Base-by-base conservation (phyloP, 2,113 vertebrate species). In the Microtus ochrogaster region DNA sequence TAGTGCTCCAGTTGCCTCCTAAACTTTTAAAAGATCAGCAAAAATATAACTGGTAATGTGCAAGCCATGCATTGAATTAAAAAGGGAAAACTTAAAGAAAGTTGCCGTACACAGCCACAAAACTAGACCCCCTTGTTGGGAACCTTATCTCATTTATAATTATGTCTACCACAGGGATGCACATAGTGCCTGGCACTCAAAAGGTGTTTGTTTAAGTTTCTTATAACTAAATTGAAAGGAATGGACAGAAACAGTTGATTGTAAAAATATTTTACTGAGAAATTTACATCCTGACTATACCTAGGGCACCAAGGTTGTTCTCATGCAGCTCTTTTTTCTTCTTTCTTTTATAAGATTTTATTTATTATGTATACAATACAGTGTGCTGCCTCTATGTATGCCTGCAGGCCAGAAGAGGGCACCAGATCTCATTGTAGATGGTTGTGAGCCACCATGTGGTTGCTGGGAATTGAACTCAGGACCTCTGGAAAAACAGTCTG, bases 81-180 rank as follows among this genome's bases (percentile, higher is more conserved):
- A 97, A 96, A 76, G 63, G 36, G 28, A 30, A 92, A 96, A 52
- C 14, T 92, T 96, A 70, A 96, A 96, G 82, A 94, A 95, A 92
- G 83, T 94, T 85, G 58, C 58, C 87, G 30, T 61, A 97, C 87
- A 65, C 94, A 94, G 58, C 19, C 28, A 49, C 10, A 24, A 97
- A 92, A 92, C 79, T 49, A 96, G n/a, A 92, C 89, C 49, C n/a
- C 73, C 70, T 63, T 13, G 30, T 91, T 88, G 22, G n/a, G 52
- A 95, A 91, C 9, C 41, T 94, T 58, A 44, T 74, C n/a, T 94
- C 22, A 90, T 92, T 94, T 44, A 96, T 81, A 94, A 44, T 26
- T 95, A 4, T 79, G 85, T 49, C 72, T 68, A 96, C 30, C 24
- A 63, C 28, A 90, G 58, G 74, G 13, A 92, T 81, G 78, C 84